Conservation (phyloP, 1,140 invertebrate species). For the Drosophila seguyi region DNA sequence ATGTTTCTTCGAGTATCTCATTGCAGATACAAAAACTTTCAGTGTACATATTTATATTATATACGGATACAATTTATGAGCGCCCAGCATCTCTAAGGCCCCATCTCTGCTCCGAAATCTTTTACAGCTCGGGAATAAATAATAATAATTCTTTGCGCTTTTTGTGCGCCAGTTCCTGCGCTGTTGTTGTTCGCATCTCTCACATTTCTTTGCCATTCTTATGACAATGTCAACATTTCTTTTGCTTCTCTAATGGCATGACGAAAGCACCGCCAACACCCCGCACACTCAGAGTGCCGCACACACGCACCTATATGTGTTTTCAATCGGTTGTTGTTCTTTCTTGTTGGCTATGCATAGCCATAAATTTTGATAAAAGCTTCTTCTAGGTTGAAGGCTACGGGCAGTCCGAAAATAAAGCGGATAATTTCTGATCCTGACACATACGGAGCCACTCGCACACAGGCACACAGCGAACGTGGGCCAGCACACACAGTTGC, state of each 20-base stretch:
- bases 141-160: conserved; percentile 64
- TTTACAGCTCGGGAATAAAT: conserved; percentile 60
- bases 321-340: conserved; percentile 68
- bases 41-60: conserved; percentile 16
- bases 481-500: conserved; percentile 23
- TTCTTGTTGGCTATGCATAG: conserved; percentile 33
- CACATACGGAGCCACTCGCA: conserved; percentile 32
- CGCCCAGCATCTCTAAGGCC: conserved; percentile 43
- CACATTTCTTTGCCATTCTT: conserved; percentile 60
- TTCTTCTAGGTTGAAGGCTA: conserved; percentile 29
- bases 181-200: conserved; percentile 46
- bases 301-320: conserved; percentile 59
- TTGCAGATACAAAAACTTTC: not conserved
- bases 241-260: conserved; percentile 57
- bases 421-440: conserved; percentile 65
- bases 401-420: conserved; percentile 51
- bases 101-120: conserved; percentile 63
- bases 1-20: too few relatives aligned
- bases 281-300: conserved; percentile 4
- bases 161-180: conserved; percentile 34
- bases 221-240: conserved; percentile 74
- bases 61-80: conserved; percentile 64
- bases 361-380: conserved; percentile 60
- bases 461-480: not conserved
- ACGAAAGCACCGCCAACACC: conserved; percentile 27